Percentiles rank a stretch among this genome's conserved stretches.
Evolutionary conservation across 2,888 invertebrate species (phyloP).

Genomic region (Agrypnus murinus): DNA sequence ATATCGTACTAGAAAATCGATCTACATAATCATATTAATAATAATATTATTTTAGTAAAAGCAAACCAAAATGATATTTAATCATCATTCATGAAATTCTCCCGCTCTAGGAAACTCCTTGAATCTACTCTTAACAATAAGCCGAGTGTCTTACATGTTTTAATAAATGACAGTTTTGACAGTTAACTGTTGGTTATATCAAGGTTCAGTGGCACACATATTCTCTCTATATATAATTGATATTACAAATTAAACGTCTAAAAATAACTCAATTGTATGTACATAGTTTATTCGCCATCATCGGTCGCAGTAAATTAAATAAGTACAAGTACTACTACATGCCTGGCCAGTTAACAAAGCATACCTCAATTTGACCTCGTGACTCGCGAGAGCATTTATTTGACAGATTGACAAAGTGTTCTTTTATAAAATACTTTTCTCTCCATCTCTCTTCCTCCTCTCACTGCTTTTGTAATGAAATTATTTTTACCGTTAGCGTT

Average conservation of each 20-base stretch:
- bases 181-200: conserved; percentile 24
- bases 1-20: not conserved
- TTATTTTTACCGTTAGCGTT: conserved; percentile 5
- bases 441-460: too few relatives aligned
- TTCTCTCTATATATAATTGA: conserved; percentile 40
- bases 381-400: conserved; percentile 39
- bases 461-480: not conserved
- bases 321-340: conserved; percentile 47
- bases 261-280: conserved; percentile 48
- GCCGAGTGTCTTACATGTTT: conserved; percentile 12
- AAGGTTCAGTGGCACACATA: conserved; percentile 37
- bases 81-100: too few relatives aligned
- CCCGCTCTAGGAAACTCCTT: too few relatives aligned
- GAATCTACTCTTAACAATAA: too few relatives aligned
- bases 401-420: conserved; percentile 37
- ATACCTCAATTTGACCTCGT: conserved; percentile 47
- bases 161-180: conserved; percentile 29
- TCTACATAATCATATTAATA: not conserved
- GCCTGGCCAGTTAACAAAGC: conserved; percentile 48
- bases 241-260: conserved; percentile 44
- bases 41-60: conserved; percentile 19
- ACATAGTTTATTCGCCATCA: conserved; percentile 32
- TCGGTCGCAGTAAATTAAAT: conserved; percentile 47
- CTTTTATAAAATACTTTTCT: conserved; percentile 15
- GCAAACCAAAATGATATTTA: not conserved